phyloP scores from a whole-genome alignment of 2,888 invertebrate genomes.

The Acrobasis suavella region DNA sequence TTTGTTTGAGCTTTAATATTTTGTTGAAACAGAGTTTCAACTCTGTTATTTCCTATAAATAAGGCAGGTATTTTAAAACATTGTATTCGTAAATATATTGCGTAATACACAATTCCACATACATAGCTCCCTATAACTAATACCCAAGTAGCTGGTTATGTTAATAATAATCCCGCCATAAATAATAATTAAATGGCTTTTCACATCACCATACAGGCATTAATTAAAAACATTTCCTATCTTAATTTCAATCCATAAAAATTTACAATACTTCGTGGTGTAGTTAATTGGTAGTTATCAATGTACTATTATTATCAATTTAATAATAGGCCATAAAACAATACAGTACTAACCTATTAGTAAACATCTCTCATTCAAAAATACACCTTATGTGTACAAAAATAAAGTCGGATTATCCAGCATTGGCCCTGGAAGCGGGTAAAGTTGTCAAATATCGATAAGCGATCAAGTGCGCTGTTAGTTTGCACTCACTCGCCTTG shows the following conservation, averaged over 20 bases:
- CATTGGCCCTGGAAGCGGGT: slow-evolving; percentile 19
- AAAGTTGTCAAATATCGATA: slow-evolving; percentile 45
- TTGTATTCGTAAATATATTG: too few species aligned
- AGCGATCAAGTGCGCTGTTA: slow-evolving; percentile 26
- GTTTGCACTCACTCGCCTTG: slow-evolving; percentile 32
- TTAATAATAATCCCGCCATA: too few species aligned
- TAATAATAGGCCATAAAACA: slow-evolving; percentile 15
- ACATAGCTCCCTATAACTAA: too few species aligned
- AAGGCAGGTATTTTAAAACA: too few species aligned
- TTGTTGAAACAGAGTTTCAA: too few species aligned
- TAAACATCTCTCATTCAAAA: background rate
- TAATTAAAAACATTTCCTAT: slow-evolving; percentile 14
- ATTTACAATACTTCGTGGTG: slow-evolving; percentile 7
- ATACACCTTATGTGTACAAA: background rate
- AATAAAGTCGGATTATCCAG: slow-evolving; percentile 10
- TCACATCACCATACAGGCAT: background rate
- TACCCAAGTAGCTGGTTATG: background rate
- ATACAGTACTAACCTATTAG: slow-evolving; percentile 11
- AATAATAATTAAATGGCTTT: too few species aligned
- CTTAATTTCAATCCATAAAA: slow-evolving; percentile 10
- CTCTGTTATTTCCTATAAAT: too few species aligned
- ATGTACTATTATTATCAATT: slow-evolving; percentile 19
- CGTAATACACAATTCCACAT: too few species aligned
- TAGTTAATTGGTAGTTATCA: slow-evolving; percentile 15
- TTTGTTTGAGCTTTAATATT: too few species aligned